phyloP scores from a whole-genome alignment of 2,888 invertebrate genomes.

The Sclerodermus sp. region DNA sequence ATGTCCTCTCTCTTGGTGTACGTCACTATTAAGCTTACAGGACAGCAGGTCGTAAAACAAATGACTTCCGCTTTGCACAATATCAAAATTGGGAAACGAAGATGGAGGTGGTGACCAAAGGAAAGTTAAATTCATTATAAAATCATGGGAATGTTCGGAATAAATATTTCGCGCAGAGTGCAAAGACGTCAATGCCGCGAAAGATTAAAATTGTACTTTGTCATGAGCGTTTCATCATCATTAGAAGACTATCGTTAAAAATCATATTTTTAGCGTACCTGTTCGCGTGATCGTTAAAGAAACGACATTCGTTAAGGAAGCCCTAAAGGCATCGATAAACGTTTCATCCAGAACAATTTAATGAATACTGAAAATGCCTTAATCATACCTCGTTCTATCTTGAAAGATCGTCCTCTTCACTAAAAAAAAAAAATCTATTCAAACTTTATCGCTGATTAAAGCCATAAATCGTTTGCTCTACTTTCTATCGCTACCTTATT shows the following conservation, averaged over 20 bases:
- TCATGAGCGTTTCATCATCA: too few relatives aligned
- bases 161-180: too few relatives aligned
- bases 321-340: constrained; percentile 4
- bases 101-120: too few relatives aligned
- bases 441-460: too few relatives aligned
- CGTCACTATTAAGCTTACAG: constrained; percentile 6
- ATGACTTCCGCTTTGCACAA: constrained; percentile 6
- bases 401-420: not conserved
- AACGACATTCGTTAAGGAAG: constrained; percentile 16
- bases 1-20: constrained; percentile 5
- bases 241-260: too few relatives aligned
- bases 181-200: too few relatives aligned
- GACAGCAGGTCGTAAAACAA: constrained; percentile 12
- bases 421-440: too few relatives aligned
- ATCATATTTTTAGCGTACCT: not conserved
- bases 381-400: not conserved
- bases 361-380: constrained; percentile 16
- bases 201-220: too few relatives aligned
- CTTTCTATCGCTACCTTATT: too few relatives aligned
- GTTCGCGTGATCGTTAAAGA: constrained; percentile 15
- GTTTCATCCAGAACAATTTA: constrained; percentile 11
- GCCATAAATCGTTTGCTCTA: too few relatives aligned
- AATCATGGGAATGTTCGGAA: too few relatives aligned
- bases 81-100: not conserved
- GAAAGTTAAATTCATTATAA: too few relatives aligned